Base-by-base conservation (phyloP, 2,888 invertebrate genomes). In the Oscheius sp. region DNA sequence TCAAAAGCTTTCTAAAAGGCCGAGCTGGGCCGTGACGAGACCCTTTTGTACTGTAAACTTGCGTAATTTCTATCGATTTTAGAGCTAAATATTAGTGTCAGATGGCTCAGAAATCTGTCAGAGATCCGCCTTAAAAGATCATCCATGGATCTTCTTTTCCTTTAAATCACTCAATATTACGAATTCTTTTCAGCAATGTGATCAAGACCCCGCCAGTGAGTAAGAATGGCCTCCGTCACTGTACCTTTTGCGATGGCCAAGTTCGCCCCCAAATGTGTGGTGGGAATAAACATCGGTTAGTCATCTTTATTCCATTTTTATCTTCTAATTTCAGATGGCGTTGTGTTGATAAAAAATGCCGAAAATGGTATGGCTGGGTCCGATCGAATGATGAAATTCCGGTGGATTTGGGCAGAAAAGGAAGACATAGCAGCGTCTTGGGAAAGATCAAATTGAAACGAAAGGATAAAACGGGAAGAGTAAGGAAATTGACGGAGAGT, bases 301-400 rank as follows among this genome's bases (percentile, higher is more conserved):
- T n/a, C n/a, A 25, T 41, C 25, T 66, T 53, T 66, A 12, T 23
- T 29, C 25, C 27, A 52, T 52, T 23, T 68, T 64, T 64, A 35
- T 35, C 1, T 9, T 16, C 21, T 35, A n/a, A 35, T 61, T 45
- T 45, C 49, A 77, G 87, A 63, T 87, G 87, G 87, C 77, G 87
- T 29, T 87, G 87, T 69, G 87, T 87, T 23, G 87, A 87, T 76
- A 87, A 87, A 70, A 85, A 85, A 59, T 87, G 87, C 53, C 79
- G 87, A 2, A 87, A 87, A 69, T 87, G 87, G 87, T 86, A 86
- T 72, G 86, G 86, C 25, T 86, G 86, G 86, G 86, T 86, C 41
- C 79, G 80, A 45, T 79, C 84, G 29, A 79, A 82, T 75, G 87
- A 87, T 25, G 85, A 85, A 59, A 85, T 87, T 43, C 87, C 87